These are phyloP conservation scores for Drosophila santomea DNA, from an alignment of 1,140 invertebrate genomes.

Conservation along the genomic window DNA sequence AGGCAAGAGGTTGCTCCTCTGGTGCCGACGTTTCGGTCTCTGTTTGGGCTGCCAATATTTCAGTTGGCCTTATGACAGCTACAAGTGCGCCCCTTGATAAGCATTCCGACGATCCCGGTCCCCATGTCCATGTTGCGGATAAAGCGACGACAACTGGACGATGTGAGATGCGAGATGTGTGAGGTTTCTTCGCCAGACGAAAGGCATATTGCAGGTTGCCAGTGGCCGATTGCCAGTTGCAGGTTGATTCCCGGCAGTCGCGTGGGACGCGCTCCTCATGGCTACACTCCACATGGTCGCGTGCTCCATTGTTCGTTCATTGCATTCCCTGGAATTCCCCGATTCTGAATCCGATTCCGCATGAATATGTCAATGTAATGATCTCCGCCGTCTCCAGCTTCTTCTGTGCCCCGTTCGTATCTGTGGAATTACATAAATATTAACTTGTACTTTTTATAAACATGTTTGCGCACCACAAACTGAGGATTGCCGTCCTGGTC, in stretches of 20 bases:
- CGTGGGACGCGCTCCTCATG: conserved; percentile 35
- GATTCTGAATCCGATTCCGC: conserved; percentile 37
- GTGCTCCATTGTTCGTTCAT: conserved; percentile 43
- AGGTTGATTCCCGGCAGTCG: conserved; percentile 39
- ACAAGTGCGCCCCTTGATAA: conserved; percentile 73
- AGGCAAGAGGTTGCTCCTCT: conserved; percentile 10
- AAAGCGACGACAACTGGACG: conserved; percentile 61
- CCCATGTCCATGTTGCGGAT: conserved; percentile 52
- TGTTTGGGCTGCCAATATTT: conserved; percentile 65
- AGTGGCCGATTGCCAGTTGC: background rate
- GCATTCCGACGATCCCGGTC: conserved; percentile 46
- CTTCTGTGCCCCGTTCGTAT: conserved; percentile 42
- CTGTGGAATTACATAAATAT: conserved; percentile 79
- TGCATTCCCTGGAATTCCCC: conserved; percentile 56
- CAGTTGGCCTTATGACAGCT: conserved; percentile 78
- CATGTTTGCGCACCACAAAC: conserved; percentile 54
- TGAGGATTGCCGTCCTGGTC: conserved; percentile 7
- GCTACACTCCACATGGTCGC: conserved; percentile 38
- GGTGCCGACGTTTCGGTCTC: conserved; percentile 16
- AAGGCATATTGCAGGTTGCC: conserved; percentile 32
- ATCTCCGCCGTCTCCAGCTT: conserved; percentile 46
- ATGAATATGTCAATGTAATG: conserved; percentile 82
- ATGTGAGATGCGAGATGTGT: conserved; percentile 34
- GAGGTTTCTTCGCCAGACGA: conserved; percentile 22
- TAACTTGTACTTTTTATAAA: conserved; percentile 82